phyloP scores from a whole-genome alignment of 1,140 invertebrate species.

The Radopholus similis region DNA sequence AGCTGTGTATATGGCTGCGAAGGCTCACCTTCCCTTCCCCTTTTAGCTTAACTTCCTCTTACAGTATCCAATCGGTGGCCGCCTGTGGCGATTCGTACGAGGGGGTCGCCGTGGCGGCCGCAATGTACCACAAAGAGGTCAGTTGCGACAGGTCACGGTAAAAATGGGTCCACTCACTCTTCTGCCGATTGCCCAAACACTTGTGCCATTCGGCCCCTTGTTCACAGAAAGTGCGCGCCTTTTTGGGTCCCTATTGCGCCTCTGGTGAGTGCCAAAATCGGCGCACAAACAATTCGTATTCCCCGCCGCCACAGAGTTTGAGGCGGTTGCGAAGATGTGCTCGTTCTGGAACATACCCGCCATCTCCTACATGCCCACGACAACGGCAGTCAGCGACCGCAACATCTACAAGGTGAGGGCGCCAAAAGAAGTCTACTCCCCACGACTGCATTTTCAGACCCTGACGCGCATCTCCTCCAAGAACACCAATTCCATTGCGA shows the following conservation, averaged over 20 bases:
- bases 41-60: conserved; percentile 24
- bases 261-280: conserved; percentile 20
- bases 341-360: conserved; percentile 59
- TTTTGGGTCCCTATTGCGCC: conserved; percentile 53
- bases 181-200: too few relatives aligned
- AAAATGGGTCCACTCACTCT: neutral
- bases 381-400: conserved; percentile 44
- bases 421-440: too few relatives aligned
- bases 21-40: neutral
- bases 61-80: conserved; percentile 41
- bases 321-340: conserved; percentile 57
- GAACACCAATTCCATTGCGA: conserved; percentile 54
- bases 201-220: too few relatives aligned
- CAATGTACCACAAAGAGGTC: conserved; percentile 48
- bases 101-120: conserved; percentile 55
- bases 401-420: conserved; percentile 59
- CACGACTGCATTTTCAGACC: too few relatives aligned
- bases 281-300: neutral
- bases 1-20: neutral
- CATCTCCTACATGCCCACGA: conserved; percentile 54
- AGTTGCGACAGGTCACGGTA: neutral
- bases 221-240: conserved; percentile 48
- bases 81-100: conserved; percentile 55
- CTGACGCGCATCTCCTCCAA: conserved; percentile 53
- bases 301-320: conserved; percentile 39